These are phyloP conservation scores for Thymelicus acteon DNA, from an alignment of 2,888 invertebrate genomes.

Conservation along the genomic window DNA sequence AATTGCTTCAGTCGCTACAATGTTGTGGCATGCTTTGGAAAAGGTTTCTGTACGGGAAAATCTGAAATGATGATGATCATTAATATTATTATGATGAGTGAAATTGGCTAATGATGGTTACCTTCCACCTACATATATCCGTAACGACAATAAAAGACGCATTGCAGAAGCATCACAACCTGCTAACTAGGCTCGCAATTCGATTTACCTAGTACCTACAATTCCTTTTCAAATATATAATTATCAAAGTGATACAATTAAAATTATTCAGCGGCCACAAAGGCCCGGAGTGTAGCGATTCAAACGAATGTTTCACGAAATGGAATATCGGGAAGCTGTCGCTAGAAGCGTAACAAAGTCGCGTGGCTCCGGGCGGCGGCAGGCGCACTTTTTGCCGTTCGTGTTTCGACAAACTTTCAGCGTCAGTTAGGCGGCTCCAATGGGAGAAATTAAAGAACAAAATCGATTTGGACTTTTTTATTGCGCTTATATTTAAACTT, in stretches of 20 bases:
- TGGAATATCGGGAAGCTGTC: slow-evolving; percentile 39
- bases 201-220: neutral
- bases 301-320: slow-evolving; percentile 38
- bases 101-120: neutral
- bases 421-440: slow-evolving; percentile 31
- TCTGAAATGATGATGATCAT: too few species aligned
- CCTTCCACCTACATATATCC: too few species aligned
- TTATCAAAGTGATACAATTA: neutral
- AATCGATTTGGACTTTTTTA: slow-evolving; percentile 34
- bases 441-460: slow-evolving; percentile 34
- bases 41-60: too few species aligned
- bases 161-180: too few species aligned
- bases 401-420: slow-evolving; percentile 37
- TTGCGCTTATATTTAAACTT: slow-evolving; percentile 30
- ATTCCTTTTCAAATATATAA: neutral
- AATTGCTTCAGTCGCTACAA: too few species aligned
- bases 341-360: slow-evolving; percentile 36
- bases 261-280: slow-evolving; percentile 2
- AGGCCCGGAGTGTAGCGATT: slow-evolving; percentile 21
- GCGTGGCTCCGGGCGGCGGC: slow-evolving; percentile 26
- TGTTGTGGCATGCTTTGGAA: too few species aligned
- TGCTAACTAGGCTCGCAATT: neutral
- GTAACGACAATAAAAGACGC: too few species aligned
- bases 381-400: slow-evolving; percentile 35
- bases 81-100: neutral